Conservation (phyloP, 1,140 invertebrate genomes). For the Drosophila teissieri region DNA sequence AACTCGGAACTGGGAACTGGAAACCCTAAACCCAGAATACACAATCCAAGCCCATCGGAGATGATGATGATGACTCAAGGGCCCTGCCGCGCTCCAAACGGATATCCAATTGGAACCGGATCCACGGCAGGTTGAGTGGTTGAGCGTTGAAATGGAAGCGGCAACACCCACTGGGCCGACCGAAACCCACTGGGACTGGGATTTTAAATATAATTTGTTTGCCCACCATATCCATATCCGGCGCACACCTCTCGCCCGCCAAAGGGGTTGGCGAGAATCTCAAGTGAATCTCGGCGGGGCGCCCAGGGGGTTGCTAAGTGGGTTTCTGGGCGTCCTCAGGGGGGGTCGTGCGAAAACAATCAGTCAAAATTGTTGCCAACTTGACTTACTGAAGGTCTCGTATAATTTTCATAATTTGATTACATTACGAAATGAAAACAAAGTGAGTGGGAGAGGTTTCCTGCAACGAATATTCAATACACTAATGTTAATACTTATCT, state of each 20-base stretch:
- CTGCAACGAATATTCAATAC: slow-evolving; percentile 22
- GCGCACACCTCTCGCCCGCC: slow-evolving; percentile 23
- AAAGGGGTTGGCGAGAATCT: slow-evolving; percentile 59
- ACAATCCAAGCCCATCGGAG: slow-evolving; percentile 22
- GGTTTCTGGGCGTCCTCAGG: slow-evolving; percentile 7
- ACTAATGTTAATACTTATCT: slow-evolving; percentile 4
- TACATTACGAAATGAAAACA: slow-evolving; percentile 71
- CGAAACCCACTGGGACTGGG: slow-evolving; percentile 37
- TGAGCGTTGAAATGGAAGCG: slow-evolving; percentile 6
- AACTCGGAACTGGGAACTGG: too few relatives aligned
- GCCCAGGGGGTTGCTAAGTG: slow-evolving; percentile 3
- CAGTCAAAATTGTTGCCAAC: slow-evolving; percentile 79
- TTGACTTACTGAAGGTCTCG: slow-evolving; percentile 69
- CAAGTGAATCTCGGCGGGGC: slow-evolving; percentile 69
- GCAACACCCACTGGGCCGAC: slow-evolving; percentile 52
- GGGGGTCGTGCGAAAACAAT: slow-evolving; percentile 70
- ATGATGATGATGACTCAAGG: slow-evolving; percentile 45
- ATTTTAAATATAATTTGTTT: slow-evolving; percentile 83
- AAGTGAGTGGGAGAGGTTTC: not conserved
- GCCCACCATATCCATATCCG: slow-evolving; percentile 15
- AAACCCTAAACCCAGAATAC: slow-evolving; percentile 3
- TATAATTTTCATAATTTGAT: slow-evolving; percentile 83
- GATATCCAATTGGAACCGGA: slow-evolving; percentile 75
- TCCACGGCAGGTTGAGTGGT: slow-evolving; percentile 34
- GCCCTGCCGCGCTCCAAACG: slow-evolving; percentile 38